Evolutionary conservation across 2,888 invertebrate species (phyloP).

Genomic region (Synanthedon myopaeformis): DNA sequence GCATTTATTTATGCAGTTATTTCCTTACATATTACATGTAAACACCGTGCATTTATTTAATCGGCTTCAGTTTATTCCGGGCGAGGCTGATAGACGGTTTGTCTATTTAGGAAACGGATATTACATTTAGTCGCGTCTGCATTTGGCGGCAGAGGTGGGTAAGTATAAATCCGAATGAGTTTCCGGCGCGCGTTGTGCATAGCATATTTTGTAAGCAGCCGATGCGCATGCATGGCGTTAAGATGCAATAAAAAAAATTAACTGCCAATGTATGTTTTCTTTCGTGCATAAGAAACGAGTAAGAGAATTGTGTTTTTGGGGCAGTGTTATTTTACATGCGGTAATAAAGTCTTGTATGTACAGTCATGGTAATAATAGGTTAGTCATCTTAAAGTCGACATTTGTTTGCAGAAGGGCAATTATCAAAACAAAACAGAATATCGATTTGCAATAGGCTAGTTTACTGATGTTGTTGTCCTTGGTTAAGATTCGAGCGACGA

Average conservation of each 20-base stretch:
- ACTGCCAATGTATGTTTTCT: conserved; percentile 50
- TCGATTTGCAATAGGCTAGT: too few species aligned
- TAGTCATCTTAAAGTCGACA: too few species aligned
- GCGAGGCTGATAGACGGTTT: conserved; percentile 63
- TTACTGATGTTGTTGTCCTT: too few species aligned
- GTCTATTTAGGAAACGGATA: conserved; percentile 71
- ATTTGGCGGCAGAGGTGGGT: conserved; percentile 66
- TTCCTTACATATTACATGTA: background rate
- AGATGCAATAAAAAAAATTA: conserved; percentile 50
- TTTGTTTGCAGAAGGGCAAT: too few species aligned
- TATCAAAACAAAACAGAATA: too few species aligned
- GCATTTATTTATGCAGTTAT: conserved; percentile 1
- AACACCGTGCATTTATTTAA: conserved; percentile 49
- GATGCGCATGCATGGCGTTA: conserved; percentile 45
- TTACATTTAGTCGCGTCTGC: conserved; percentile 66
- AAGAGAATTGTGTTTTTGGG: conserved; percentile 47
- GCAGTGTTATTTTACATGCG: conserved; percentile 8
- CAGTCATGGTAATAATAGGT: too few species aligned
- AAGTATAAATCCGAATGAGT: conserved; percentile 23
- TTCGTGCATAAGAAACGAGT: conserved; percentile 31
- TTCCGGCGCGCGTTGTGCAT: conserved; percentile 7
- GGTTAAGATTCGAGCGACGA: too few species aligned
- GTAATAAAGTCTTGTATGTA: too few species aligned
- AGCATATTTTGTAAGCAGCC: conserved; percentile 41
- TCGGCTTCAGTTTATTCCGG: conserved; percentile 62